Base-by-base conservation (phyloP, 2,888 invertebrate species). In the Listrodromus nycthemerus region DNA sequence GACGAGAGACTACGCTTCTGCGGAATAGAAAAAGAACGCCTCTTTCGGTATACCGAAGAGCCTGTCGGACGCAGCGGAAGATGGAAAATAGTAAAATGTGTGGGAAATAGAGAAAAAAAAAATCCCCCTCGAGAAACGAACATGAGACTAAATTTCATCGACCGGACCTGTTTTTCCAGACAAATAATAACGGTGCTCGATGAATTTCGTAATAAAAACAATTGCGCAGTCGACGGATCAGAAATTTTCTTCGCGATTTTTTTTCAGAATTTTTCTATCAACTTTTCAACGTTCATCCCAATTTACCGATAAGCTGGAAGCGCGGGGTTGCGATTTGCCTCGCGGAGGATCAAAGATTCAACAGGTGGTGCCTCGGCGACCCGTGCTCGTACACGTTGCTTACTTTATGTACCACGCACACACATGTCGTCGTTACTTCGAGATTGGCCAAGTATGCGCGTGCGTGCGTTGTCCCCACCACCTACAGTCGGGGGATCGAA, bases 301-400 rank as follows among this genome's bases (percentile, higher is more conserved):
- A 30, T 30, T 24, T 30, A 6, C 30, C 7, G 30, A 58, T 58
- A 27, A 4, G 16, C 30, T 21, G 16, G 13, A 13, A n/a, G 58
- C 4, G 27, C 24, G 2, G 27, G 27, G 7, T 58, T 16, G 30
- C 24, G 10, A 5, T 13, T 58, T 58, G 13, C 58, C 30, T 58
- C 16, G 24, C 16, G 24, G 6, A 16, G 30, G 16, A 58, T 58
- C 58, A 24, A 37, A 24, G 89, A 90, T 90, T 87, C 87, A 91
- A 90, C 91, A 91, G 91, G 91, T 91, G 91, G 90, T 90, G 85
- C 87, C 80, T 85, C 86, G 85, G 88, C 87, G 87, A 86, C 83
- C 83, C 84, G 83, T 75, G 85, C 74, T 82, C 86, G 79, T 80
- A 69, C 81, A 77, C 87, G 87, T 89, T 85, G 87, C 88, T 86